A percentile compares a stretch with the other conserved stretches of the same genome.
phyloP scores from a whole-genome alignment of 2,113 vertebrate genomes.

The Acanthisitta chloris region DNA sequence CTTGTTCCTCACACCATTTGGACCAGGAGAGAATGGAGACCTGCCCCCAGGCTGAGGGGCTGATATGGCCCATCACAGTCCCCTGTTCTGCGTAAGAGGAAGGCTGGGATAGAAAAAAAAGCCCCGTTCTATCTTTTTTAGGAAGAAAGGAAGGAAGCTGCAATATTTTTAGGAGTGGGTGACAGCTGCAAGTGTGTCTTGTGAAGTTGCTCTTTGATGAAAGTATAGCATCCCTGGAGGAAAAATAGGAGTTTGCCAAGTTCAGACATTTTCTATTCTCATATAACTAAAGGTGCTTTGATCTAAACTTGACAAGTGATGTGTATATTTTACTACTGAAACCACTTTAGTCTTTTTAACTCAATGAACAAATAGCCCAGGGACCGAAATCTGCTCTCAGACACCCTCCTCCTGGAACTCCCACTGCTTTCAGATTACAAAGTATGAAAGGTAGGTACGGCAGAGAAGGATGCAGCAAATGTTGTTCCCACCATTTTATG shows the following conservation, averaged over 20 bases:
- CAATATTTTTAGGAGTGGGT: not conserved
- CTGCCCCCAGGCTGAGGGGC: not conserved
- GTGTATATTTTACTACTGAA: slow-evolving; percentile 23
- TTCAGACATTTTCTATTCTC: slow-evolving; percentile 14
- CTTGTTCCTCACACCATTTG: not conserved
- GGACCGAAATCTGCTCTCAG: slow-evolving; percentile 2
- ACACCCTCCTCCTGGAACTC: not conserved
- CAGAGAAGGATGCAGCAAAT: not conserved
- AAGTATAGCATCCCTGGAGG: not conserved
- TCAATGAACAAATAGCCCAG: slow-evolving; percentile 39
- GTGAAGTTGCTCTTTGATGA: slow-evolving; percentile 1
- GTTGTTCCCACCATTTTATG: not conserved
- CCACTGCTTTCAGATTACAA: not conserved
- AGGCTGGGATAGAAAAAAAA: not conserved
- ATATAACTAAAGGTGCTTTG: slow-evolving; percentile 21
- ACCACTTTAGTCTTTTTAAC: slow-evolving; percentile 14
- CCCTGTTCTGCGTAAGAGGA: not conserved
- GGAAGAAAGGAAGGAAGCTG: not conserved
- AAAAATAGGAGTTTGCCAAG: slow-evolving; percentile 25
- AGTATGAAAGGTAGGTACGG: not conserved
- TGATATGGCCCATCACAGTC: accelerated
- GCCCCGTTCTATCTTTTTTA: not conserved
- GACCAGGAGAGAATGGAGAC: not conserved
- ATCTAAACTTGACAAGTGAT: slow-evolving; percentile 48
- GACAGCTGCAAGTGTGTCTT: not conserved